These are phyloP conservation scores for Cydia pomonella DNA, from an alignment of 1,140 invertebrate genomes.

Conservation along the genomic window DNA sequence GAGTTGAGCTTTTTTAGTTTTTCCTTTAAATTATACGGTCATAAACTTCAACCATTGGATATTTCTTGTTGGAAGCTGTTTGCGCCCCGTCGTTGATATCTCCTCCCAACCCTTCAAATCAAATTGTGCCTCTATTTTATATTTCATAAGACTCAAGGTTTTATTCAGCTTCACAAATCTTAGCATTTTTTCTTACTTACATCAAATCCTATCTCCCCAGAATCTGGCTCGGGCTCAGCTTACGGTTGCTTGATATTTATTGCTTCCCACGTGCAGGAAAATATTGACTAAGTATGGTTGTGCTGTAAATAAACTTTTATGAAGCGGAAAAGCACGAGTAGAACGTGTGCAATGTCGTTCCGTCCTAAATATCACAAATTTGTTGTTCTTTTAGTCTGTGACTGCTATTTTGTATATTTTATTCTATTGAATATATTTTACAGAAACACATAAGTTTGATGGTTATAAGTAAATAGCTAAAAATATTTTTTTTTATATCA, in stretches of 20 bases:
- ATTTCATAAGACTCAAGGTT: neutral
- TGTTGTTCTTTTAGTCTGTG: too few species aligned
- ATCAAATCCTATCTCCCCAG: conserved; percentile 8
- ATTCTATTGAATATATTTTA: too few species aligned
- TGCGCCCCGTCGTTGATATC: too few species aligned
- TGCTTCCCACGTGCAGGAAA: neutral
- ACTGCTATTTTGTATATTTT: too few species aligned
- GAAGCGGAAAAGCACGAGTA: neutral
- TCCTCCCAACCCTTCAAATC: neutral
- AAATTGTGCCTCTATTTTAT: neutral
- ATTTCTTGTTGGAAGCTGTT: too few species aligned
- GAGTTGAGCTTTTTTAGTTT: too few species aligned
- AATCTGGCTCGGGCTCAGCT: conserved; percentile 6
- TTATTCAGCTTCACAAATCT: neutral
- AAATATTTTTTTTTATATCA: too few species aligned
- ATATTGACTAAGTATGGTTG: conserved; percentile 25
- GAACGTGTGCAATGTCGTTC: neutral
- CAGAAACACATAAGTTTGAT: too few species aligned
- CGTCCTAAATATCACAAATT: neutral
- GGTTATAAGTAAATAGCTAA: too few species aligned
- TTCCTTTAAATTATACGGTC: too few species aligned
- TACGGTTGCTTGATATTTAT: conserved; percentile 26
- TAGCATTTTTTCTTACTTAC: conserved; percentile 14
- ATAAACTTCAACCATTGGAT: too few species aligned
- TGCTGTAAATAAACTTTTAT: conserved; percentile 27